Evolutionary conservation across 2,797 vertebrate genomes (phyloP).

Genomic region (Aulostomus chinensis): DNA sequence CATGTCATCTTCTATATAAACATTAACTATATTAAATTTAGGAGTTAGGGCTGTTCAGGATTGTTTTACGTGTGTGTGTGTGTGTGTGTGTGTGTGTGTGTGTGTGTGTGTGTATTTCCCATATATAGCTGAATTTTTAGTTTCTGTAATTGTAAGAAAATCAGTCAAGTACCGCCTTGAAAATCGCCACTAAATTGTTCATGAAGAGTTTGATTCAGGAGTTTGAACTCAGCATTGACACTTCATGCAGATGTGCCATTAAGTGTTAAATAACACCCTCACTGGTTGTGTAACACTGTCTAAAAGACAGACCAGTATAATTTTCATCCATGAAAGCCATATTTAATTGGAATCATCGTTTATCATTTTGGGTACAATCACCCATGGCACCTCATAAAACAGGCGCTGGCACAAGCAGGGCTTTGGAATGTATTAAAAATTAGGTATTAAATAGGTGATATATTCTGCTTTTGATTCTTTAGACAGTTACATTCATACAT

Average conservation of each 20-base stretch:
- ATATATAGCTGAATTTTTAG: too few relatives aligned
- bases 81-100: too few relatives aligned
- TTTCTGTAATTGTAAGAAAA: constrained; percentile 1
- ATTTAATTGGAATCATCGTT: constrained; percentile 76
- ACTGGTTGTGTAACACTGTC: constrained; percentile 25
- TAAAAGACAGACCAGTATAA: constrained; percentile 42
- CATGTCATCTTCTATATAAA: too few relatives aligned
- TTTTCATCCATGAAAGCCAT: constrained; percentile 64
- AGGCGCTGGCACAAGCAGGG: constrained; percentile 42
- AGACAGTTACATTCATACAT: constrained; percentile 55
- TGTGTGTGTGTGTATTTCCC: too few relatives aligned
- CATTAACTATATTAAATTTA: too few relatives aligned
- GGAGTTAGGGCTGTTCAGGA: too few relatives aligned
- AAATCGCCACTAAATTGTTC: constrained; percentile 20
- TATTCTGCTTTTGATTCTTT: constrained; percentile 57
- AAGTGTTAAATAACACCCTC: constrained; percentile 45
- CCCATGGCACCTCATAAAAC: constrained; percentile 46
- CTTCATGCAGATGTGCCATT: constrained; percentile 40
- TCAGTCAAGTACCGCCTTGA: neutral
- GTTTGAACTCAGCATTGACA: constrained; percentile 40
- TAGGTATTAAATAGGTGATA: constrained; percentile 71
- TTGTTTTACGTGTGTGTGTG: too few relatives aligned
- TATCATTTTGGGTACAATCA: constrained; percentile 63
- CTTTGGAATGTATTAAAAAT: constrained; percentile 74
- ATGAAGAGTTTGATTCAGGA: constrained; percentile 60